A percentile compares a stretch with the other conserved stretches of the same genome.
phyloP scores from a whole-genome alignment of 2,113 vertebrate genomes.

The Micromys minutus region DNA sequence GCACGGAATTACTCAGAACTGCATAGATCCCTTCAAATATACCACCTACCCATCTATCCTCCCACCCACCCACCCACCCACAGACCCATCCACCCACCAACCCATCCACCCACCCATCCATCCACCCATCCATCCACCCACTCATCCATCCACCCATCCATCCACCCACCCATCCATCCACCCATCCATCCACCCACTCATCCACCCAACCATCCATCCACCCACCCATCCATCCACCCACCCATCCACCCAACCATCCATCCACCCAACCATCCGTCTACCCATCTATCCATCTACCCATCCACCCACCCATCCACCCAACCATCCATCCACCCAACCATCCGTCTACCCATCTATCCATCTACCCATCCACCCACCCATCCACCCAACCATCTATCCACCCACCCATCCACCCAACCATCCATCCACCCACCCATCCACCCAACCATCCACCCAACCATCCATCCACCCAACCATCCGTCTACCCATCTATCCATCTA shows the following conservation, averaged over 20 bases:
- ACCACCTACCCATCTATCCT: too few species aligned
- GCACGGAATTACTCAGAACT: background rate
- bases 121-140: background rate
- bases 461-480: background rate
- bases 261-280: background rate
- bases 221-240: too few species aligned
- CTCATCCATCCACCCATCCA: background rate
- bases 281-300: background rate
- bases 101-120: background rate
- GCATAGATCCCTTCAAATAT: background rate
- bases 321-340: background rate
- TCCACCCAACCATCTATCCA: too few species aligned
- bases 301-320: background rate
- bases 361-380: too few species aligned
- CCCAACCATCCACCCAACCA: background rate
- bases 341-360: background rate
- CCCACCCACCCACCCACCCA: background rate
- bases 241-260: background rate
- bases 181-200: background rate
- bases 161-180: background rate
- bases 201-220: too few species aligned
- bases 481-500: too few species aligned
- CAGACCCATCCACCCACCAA: background rate
- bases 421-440: background rate
- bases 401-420: too few species aligned